Evolutionary conservation across 2,888 invertebrate genomes (phyloP), one percentile per base, ranked within the genome.

Genomic region (Listrodromus nycthemerus): DNA sequence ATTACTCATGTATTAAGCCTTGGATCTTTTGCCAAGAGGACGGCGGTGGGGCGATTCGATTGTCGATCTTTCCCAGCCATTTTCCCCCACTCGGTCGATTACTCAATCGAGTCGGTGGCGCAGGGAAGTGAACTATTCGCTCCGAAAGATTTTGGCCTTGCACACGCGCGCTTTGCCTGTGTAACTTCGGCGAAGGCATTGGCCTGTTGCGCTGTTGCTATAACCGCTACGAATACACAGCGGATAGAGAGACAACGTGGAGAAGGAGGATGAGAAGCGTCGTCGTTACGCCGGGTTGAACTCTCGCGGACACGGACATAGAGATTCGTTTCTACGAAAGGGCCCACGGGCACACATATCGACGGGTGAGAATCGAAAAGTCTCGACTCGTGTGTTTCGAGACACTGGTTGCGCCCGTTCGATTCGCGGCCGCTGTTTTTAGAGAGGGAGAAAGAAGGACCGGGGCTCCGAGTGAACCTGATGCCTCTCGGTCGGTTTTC

Each of bases 91-190:
- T 8, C 24, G 55, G 55, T 24, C 86, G 87, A 87, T 89, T 87
- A 88, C 86, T 88, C 79, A 88, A 89, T 89, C 88, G 86, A 83
- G 85, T 86, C 85, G 82, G 80, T 65, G 71, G 66, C 16, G 45
- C 71, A 84, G 85, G 84, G 85, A 87, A 88, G 84, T 85, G 86
- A 86, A 89, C 88, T 84, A 86, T 85, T 84, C 79, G n/a, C 75
- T 79, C 78, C 77, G 78, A 83, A 76, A 84, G 70, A 83, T 80
- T 84, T 80, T 89, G 89, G 85, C 91, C 89, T 90, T 91, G 89
- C 91, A 91, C 88, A 89, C 86, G 88, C 87, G 79, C 84, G 80
- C 61, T 66, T 76, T 73, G 74, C 48, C 74, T 10, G 21, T 58
- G 61, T 27, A 69, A 52, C 21, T 55, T 61, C 61, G 30, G 24